Base-by-base conservation (phyloP, 1,140 invertebrate species). In the Apis dorsata region DNA sequence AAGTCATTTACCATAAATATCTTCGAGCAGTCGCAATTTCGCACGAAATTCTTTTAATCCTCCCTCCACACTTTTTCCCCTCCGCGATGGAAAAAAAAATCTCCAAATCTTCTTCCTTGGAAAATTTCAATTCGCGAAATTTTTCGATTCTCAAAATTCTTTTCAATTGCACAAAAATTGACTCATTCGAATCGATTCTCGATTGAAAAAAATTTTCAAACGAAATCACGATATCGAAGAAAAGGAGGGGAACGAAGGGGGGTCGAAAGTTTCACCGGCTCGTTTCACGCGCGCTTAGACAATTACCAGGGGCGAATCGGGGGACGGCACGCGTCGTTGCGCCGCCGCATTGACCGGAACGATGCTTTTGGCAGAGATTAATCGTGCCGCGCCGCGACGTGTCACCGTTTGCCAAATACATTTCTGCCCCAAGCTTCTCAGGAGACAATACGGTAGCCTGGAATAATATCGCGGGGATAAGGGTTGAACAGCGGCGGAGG, bases 381-480 rank as follows among this genome's bases (percentile, higher is more conserved):
- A 79, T 83, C 60, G 71, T 69, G 49, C 66, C 53, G 12, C 63
- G 72, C 63, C 53, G 77, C 73, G 85, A 80, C 86, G 79, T 81
- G 86, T 84, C 83, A 86, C 69, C 51, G 62, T 83, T 82, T 88
- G 83, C 76, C 76, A 83, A 88, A 83, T 87, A 79, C 60, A 79
- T 77, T 77, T 44, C 83, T 63, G 60, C 59, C 85, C 5, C 19
- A n/a, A 51, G 34, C 12, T 28, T 28, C 63, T 44, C 49, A 60
- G 73, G 70, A 81, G 78, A 88, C 86, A 86, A 88, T 88, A 66
- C 86, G 62, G 2, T 15, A 15, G 13, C 71, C 24, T n/a, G 55
- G 81, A 84, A 88, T 88, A 88, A 88, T 88, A 88, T 86, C 81
- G 84, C 88, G 86, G 86, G 84, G 34, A 44, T 44, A 44, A 44